Evolutionary conservation across 1,140 invertebrate genomes (phyloP), one percentile per base, ranked within the genome.

Genomic region (Achatina immaculata): DNA sequence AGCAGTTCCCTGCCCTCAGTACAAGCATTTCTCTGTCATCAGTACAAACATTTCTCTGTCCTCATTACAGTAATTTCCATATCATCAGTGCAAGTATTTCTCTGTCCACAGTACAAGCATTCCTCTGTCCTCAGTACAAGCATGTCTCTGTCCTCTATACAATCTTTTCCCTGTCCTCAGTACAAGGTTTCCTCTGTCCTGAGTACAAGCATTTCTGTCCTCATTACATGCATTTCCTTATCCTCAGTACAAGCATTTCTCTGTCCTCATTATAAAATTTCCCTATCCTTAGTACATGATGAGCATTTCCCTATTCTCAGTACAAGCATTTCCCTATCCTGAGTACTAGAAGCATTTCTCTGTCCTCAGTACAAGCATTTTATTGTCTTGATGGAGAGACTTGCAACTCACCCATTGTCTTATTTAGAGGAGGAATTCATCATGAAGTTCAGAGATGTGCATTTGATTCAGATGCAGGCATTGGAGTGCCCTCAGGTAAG

Each of bases 361-460:
- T n/a, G 34, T 76, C 75, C 83, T 74, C 88, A 85, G 83, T 83
- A 85, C 81, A 91, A 93, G 2, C 94, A 94, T 88, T 96, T 98
- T 86, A 90, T 95, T 55, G 89, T 92, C 77, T 92, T 94, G 0
- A 93, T 98, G 91, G 93, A 95, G 55, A 92, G 95, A 85, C 89
- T 99, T 51, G 86, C 91, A 6, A 88, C 93, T 21, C 94, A 96
- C 87, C 95, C 96, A 19, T 95, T 95, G 81, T 87, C 92, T 24
- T 88, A 89, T 72, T 86, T 91, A 87, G 91, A 88, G 24, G 93
- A 94, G 89, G 94, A 95, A 71, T 95, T 96, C 83, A 94, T 98
- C 85, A 92, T 94, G 80, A 92, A 94, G 78, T 96, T 93, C 86
- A 89, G 94, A 77, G 94, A 93, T 86, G 86, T 91, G 1, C 84